Conservation (phyloP, 2,888 invertebrate genomes). For the Sesia apiformis region DNA sequence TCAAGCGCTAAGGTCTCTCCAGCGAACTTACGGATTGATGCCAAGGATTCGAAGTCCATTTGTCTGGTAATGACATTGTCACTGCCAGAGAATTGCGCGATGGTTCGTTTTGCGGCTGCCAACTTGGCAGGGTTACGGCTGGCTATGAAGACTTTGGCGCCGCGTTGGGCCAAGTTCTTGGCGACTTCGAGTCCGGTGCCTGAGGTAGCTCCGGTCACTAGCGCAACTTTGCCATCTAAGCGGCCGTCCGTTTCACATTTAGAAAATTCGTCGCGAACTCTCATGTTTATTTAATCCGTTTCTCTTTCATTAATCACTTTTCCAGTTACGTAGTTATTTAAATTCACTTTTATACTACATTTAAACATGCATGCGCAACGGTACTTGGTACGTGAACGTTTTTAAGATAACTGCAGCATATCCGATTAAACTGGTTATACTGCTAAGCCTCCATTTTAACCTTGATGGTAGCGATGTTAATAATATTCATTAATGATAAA, state of each 20-base stretch:
- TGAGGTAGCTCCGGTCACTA: conserved; percentile 50
- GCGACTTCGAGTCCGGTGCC: conserved; percentile 50
- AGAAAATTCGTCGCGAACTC: conserved; percentile 28
- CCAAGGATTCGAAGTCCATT: conserved; percentile 66
- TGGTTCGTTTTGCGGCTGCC: conserved; percentile 22
- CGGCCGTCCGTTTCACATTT: conserved; percentile 32
- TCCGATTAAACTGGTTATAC: no score
- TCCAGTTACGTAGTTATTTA: no score
- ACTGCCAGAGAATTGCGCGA: conserved; percentile 28
- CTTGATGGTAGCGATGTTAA: no score
- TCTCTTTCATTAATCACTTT: no score
- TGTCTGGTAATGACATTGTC: conserved; percentile 33
- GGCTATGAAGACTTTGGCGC: conserved; percentile 73
- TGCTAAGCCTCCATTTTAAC: no score
- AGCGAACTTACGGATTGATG: conserved; percentile 74
- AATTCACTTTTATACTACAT: no score
- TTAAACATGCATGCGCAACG: no score
- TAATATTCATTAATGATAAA: no score
- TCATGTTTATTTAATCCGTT: conserved; percentile 11
- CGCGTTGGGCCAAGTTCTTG: conserved; percentile 57
- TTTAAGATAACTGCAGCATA: no score
- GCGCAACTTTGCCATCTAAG: conserved; percentile 46
- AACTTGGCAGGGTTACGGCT: conserved; percentile 54
- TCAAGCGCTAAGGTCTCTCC: conserved; percentile 62
- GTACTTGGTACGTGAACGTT: no score